Conservation (phyloP, 2,113 vertebrate species). For the Ophthalmolycus amberensis region DNA sequence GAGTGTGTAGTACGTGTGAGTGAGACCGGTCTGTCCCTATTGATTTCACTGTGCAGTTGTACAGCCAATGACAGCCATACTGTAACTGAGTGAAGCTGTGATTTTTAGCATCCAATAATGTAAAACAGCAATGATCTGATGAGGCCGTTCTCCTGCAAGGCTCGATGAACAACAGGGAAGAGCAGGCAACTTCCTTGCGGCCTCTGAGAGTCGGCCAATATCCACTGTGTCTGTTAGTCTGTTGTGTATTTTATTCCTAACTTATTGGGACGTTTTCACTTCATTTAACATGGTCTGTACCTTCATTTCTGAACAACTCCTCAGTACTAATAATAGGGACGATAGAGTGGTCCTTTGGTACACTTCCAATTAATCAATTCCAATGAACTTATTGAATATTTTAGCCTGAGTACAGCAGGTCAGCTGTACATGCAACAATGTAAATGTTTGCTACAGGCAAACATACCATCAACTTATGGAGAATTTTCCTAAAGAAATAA, state of each 20-base stretch:
- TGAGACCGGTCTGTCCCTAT: constrained; percentile 19
- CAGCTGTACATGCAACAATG: background rate
- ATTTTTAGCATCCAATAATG: constrained; percentile 38
- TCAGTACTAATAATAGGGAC: background rate
- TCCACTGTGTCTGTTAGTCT: background rate
- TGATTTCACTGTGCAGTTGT: constrained; percentile 41
- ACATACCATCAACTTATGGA: background rate
- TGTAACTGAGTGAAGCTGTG: constrained; percentile 31
- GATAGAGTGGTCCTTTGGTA: background rate
- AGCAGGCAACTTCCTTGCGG: background rate
- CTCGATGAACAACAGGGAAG: background rate
- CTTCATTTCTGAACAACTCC: background rate
- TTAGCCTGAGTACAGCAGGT: background rate
- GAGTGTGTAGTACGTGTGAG: constrained; percentile 42
- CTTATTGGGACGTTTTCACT: background rate
- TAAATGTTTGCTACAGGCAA: background rate
- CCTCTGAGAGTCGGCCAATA: background rate
- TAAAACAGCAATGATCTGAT: constrained; percentile 21
- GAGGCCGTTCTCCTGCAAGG: background rate
- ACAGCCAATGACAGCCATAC: constrained; percentile 23
- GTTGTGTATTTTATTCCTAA: background rate
- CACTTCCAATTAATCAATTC: background rate
- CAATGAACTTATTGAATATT: background rate
- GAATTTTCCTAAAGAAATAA: background rate
- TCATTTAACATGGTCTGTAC: background rate